Percentiles rank a stretch among this genome's conserved stretches.
phyloP scores from a whole-genome alignment of 2,888 invertebrate species.

The Sinopyrophorus schimmeli region DNA sequence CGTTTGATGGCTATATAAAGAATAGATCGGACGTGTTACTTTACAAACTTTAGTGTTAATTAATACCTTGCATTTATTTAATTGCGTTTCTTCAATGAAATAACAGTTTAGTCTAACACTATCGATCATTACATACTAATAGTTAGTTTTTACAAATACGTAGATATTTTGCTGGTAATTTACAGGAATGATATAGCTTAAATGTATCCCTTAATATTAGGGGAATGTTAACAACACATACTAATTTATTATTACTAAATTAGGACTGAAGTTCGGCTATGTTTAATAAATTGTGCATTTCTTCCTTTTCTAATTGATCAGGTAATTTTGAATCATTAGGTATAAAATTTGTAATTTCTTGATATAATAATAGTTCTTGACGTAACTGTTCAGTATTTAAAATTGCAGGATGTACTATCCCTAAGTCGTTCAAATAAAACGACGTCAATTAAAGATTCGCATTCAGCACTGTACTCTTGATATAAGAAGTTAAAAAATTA shows the following conservation, averaged over 20 bases:
- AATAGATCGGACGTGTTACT: neutral
- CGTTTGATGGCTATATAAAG: neutral
- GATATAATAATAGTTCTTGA: neutral
- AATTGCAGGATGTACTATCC: neutral
- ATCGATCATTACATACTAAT: neutral
- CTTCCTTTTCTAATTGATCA: too few species aligned
- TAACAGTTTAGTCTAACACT: neutral
- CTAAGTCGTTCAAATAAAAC: neutral
- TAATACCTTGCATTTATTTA: neutral
- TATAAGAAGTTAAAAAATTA: neutral
- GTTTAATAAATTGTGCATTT: neutral
- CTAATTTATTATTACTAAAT: slow-evolving; percentile 3
- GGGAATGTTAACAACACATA: neutral
- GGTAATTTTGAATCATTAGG: neutral
- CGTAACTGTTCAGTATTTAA: neutral
- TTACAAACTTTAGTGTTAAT: neutral
- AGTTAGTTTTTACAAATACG: neutral
- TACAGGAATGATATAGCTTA: neutral
- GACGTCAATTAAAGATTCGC: neutral
- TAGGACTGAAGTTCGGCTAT: neutral
- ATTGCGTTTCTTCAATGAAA: neutral
- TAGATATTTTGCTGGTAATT: neutral
- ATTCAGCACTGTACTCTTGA: neutral
- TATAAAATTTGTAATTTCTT: neutral
- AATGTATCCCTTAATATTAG: neutral